phyloP scores from a whole-genome alignment of 2,113 vertebrate genomes.

The Callocephalon fimbriatum region DNA sequence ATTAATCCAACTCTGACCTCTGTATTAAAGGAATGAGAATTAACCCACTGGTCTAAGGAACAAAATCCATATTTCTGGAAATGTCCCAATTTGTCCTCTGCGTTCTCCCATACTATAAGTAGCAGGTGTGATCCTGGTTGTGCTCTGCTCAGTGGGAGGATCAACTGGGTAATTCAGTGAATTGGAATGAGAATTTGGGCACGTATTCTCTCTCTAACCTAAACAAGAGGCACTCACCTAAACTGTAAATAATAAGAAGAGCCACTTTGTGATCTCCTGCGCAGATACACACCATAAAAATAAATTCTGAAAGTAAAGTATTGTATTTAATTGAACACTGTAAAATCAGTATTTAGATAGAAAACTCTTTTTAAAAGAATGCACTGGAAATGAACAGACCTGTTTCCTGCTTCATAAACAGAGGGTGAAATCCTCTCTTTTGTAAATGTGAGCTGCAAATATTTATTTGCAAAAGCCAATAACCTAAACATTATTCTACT shows the following conservation, averaged over 20 bases:
- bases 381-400: not conserved
- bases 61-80: not conserved
- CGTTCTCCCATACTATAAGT: not conserved
- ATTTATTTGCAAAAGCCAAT: not conserved
- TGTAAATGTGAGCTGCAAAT: not conserved
- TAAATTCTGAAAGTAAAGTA: not conserved
- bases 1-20: not conserved
- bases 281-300: fast-evolving
- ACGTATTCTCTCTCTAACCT: not conserved
- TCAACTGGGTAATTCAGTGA: not conserved
- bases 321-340: not conserved
- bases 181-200: not conserved
- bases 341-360: not conserved
- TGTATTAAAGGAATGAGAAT: fast-evolving
- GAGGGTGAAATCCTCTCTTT: not conserved
- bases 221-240: not conserved
- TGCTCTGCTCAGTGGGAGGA: not conserved
- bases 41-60: not conserved
- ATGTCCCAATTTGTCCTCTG: not conserved
- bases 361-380: not conserved
- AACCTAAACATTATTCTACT: not conserved
- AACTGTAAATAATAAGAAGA: not conserved
- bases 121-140: not conserved
- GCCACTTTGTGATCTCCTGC: not conserved
- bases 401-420: not conserved